These are phyloP conservation scores for Pocota personata DNA, from an alignment of 2,888 invertebrate species.

Conservation along the genomic window DNA sequence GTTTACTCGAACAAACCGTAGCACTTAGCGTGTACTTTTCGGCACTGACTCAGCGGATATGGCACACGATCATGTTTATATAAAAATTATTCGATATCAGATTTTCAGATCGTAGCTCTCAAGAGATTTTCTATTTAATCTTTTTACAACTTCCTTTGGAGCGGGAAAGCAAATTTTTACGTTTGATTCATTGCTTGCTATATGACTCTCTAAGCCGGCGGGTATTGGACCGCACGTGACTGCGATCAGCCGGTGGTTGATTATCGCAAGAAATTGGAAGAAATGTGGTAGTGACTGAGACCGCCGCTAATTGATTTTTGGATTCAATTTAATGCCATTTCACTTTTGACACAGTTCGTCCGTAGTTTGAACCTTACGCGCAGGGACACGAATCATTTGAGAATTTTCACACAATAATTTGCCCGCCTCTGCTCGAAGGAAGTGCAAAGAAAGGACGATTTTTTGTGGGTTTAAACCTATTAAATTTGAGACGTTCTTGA, in stretches of 20 bases:
- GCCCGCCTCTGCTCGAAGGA: constrained; percentile 47
- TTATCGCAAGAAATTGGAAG: not conserved
- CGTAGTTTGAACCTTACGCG: constrained; percentile 27
- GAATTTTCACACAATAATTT: constrained; percentile 61
- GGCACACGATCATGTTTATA: constrained; percentile 47
- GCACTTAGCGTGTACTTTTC: constrained; percentile 44
- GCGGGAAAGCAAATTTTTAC: not conserved
- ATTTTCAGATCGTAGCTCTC: not conserved
- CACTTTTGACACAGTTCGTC: constrained; percentile 4
- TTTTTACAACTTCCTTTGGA: constrained; percentile 29
- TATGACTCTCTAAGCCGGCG: constrained; percentile 7
- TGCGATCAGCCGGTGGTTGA: constrained; percentile 17
- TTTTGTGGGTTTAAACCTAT: constrained; percentile 48
- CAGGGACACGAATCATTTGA: constrained; percentile 62
- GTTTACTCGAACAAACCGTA: constrained; percentile 17
- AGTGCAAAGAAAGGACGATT: constrained; percentile 65
- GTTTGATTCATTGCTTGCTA: not conserved
- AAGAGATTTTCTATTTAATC: constrained; percentile 7
- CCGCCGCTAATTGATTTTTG: constrained; percentile 67
- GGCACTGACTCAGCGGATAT: constrained; percentile 55
- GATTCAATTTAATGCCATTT: constrained; percentile 66
- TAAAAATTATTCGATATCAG: constrained; percentile 29
- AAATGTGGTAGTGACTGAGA: constrained; percentile 30
- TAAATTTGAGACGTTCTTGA: constrained; percentile 70
- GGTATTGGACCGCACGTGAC: constrained; percentile 60